Conservation (phyloP, 2,797 vertebrate species). For the Pseudochirops cupreus region DNA sequence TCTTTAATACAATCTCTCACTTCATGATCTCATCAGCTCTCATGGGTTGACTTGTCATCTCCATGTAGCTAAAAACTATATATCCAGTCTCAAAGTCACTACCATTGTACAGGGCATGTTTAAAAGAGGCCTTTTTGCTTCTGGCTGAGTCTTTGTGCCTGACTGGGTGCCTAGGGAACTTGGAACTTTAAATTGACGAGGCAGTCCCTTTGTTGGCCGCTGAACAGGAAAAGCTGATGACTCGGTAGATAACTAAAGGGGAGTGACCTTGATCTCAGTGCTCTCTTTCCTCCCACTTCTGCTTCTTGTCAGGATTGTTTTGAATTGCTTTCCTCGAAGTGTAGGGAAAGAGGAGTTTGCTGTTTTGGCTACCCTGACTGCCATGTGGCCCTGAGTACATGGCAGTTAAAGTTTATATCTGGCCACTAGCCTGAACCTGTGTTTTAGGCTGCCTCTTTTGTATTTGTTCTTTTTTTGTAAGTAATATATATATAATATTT, state of each 20-base stretch:
- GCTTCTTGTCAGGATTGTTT: background rate
- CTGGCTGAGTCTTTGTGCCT: background rate
- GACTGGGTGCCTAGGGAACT: background rate
- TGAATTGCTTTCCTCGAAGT: background rate
- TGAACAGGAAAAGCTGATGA: background rate
- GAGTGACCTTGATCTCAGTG: background rate
- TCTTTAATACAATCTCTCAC: background rate
- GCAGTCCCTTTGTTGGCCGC: background rate
- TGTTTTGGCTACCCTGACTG: background rate
- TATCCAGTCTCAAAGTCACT: background rate
- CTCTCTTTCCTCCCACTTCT: background rate
- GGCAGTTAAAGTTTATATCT: background rate
- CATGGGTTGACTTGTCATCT: background rate
- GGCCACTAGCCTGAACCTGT: background rate
- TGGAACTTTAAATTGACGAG: background rate
- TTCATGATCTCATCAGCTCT: background rate
- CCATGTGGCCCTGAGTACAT: background rate
- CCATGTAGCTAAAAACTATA: background rate
- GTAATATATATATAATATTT: background rate
- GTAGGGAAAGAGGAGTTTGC: background rate
- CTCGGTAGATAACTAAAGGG: background rate
- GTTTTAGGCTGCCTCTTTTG: background rate
- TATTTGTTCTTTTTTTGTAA: background rate
- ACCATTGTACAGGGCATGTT: background rate
- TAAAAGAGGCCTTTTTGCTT: background rate